These are phyloP conservation scores for Ciconia stormi DNA, from an alignment of 2,113 vertebrate genomes.

Conservation along the genomic window DNA sequence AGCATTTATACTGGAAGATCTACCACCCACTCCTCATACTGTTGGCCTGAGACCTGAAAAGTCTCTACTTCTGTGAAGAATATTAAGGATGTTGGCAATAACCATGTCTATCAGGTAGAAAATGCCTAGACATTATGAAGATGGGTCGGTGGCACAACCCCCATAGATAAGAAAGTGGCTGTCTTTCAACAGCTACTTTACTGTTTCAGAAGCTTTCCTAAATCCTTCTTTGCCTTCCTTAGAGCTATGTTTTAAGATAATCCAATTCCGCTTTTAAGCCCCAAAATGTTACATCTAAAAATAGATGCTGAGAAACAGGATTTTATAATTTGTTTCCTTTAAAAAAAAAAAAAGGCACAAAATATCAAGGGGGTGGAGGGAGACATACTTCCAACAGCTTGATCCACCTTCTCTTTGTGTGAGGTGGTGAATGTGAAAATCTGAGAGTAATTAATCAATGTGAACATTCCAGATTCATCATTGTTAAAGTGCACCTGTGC, in stretches of 20 bases:
- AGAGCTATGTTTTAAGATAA: conserved; percentile 3
- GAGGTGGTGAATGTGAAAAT: not conserved
- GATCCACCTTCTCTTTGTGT: not conserved
- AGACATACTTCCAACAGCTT: not conserved
- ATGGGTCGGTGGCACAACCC: not conserved
- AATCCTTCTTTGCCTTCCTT: not conserved
- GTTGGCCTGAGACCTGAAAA: not conserved
- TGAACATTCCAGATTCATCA: conserved; percentile 46
- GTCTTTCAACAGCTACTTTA: not conserved
- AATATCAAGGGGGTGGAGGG: not conserved
- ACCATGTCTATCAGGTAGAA: not conserved
- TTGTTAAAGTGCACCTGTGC: conserved; percentile 51
- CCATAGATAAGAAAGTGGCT: not conserved
- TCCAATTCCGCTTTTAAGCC: not conserved
- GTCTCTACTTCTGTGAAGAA: not conserved
- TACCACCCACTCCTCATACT: not conserved
- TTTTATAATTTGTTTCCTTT: not conserved
- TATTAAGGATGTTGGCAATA: not conserved
- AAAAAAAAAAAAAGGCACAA: not conserved
- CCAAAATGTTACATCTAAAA: not conserved
- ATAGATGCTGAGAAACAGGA: not conserved
- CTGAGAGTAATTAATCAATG: conserved; percentile 59
- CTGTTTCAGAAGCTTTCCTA: not conserved
- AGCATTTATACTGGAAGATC: not conserved
- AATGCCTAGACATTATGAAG: not conserved